Conservation (phyloP, 1,140 invertebrate species). For the Lethrus apterus region DNA sequence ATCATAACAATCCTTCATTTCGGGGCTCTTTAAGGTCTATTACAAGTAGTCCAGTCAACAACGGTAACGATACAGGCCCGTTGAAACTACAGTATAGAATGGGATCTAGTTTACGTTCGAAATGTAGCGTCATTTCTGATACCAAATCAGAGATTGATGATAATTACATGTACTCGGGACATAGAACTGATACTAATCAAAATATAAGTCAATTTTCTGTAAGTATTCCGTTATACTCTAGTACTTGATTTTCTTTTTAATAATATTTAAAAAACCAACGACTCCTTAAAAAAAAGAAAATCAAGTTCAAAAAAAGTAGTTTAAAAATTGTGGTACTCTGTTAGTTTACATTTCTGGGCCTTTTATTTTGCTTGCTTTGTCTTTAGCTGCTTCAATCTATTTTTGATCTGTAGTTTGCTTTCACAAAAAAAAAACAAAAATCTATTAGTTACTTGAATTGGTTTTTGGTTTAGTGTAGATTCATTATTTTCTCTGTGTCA, state of each 20-base stretch:
- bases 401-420: conserved; percentile 14
- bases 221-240: conserved; percentile 9
- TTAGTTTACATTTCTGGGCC: conserved; percentile 9
- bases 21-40: conserved; percentile 19
- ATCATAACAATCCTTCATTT: conserved; percentile 16
- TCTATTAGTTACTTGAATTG: conserved; percentile 10
- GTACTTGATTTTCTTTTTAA: conserved; percentile 5
- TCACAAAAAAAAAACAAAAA: conserved; percentile 5
- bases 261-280: not conserved
- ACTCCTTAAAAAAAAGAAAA: too few relatives aligned
- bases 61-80: conserved; percentile 17
- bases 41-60: conserved; percentile 18
- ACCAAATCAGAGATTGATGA: conserved; percentile 15
- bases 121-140: conserved; percentile 17
- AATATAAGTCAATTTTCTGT: conserved; percentile 20
- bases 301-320: conserved; percentile 5
- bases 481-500: conserved; percentile 18
- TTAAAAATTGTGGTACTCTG: conserved; percentile 14
- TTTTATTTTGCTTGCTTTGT: conserved; percentile 20
- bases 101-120: conserved; percentile 18
- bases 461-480: conserved; percentile 16
- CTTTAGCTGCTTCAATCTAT: conserved; percentile 23
- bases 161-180: conserved; percentile 17
- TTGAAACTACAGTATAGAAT: conserved; percentile 16
- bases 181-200: conserved; percentile 19